Evolutionary conservation across 2,888 invertebrate species (phyloP).

Genomic region (Ophioninae sp.): DNA sequence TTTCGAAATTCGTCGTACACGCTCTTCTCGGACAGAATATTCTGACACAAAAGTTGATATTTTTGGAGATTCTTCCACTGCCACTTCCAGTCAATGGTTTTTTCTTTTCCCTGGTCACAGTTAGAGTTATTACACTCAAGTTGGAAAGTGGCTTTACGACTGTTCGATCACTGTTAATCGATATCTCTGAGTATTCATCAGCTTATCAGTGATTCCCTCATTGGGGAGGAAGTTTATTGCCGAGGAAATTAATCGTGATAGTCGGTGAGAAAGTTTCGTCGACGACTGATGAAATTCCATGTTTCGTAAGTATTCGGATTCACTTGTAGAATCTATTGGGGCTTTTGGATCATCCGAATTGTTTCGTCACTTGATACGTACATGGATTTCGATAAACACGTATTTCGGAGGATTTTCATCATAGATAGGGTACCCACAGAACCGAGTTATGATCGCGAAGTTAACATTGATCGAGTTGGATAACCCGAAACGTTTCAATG

Average conservation of each 20-base stretch:
- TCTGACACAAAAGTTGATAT: too few relatives aligned
- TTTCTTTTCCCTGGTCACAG: too few relatives aligned
- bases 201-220: background rate
- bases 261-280: background rate
- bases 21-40: too few relatives aligned
- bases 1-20: too few relatives aligned
- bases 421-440: background rate
- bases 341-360: background rate
- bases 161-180: background rate
- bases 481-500: background rate
- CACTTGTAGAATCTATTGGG: background rate
- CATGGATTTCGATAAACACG: background rate
- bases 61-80: too few relatives aligned
- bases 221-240: constrained; percentile 9
- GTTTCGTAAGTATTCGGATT: background rate
- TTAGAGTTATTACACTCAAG: too few relatives aligned
- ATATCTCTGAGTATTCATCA: background rate
- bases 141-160: background rate
- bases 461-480: constrained; percentile 40
- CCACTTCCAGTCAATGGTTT: too few relatives aligned
- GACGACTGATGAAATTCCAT: background rate
- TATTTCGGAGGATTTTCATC: background rate
- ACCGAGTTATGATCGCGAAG: constrained; percentile 34
- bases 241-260: constrained; percentile 21
- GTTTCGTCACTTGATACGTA: background rate